A percentile compares a stretch with the other conserved stretches of the same genome.
Conservation (phyloP, 2,888 invertebrate species). For the Boloria euphrosyne region DNA sequence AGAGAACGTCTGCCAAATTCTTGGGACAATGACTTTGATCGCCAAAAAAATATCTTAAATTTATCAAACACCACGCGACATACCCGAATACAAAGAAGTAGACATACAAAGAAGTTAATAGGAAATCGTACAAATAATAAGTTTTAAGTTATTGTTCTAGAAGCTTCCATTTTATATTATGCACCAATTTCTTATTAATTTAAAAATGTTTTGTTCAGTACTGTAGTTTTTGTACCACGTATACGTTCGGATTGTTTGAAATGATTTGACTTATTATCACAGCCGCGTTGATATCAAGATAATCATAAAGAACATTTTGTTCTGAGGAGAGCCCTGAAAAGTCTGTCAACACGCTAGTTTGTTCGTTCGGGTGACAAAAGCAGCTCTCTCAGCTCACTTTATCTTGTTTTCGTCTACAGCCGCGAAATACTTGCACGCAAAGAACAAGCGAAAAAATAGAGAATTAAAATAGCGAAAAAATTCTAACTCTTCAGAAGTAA, state of each 20-base stretch:
- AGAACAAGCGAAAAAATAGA: background rate
- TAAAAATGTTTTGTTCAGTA: background rate
- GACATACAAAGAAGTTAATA: background rate
- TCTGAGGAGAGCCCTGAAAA: constrained; percentile 33
- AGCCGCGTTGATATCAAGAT: constrained; percentile 33
- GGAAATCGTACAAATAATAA: too few species aligned
- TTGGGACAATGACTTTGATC: constrained; percentile 23
- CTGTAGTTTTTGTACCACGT: constrained; percentile 5
- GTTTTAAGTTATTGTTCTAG: too few species aligned
- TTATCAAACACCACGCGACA: background rate
- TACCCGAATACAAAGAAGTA: background rate
- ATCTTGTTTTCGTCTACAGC: constrained; percentile 25
- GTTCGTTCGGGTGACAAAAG: constrained; percentile 37
- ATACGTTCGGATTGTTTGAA: constrained; percentile 20
- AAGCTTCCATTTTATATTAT: too few species aligned
- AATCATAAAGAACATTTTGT: constrained; percentile 33
- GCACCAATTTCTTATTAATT: too few species aligned
- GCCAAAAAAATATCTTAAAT: constrained; percentile 16
- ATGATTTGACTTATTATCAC: constrained; percentile 23
- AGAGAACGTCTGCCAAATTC: constrained; percentile 23
- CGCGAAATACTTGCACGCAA: constrained; percentile 6
- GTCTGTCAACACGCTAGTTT: constrained; percentile 40
- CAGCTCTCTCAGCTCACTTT: constrained; percentile 37
- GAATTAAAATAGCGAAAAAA: too few species aligned
- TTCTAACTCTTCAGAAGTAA: too few species aligned